Evolutionary conservation across 2,888 invertebrate genomes (phyloP), one percentile per base, ranked within the genome.

Genomic region (Argyresthia albistria): DNA sequence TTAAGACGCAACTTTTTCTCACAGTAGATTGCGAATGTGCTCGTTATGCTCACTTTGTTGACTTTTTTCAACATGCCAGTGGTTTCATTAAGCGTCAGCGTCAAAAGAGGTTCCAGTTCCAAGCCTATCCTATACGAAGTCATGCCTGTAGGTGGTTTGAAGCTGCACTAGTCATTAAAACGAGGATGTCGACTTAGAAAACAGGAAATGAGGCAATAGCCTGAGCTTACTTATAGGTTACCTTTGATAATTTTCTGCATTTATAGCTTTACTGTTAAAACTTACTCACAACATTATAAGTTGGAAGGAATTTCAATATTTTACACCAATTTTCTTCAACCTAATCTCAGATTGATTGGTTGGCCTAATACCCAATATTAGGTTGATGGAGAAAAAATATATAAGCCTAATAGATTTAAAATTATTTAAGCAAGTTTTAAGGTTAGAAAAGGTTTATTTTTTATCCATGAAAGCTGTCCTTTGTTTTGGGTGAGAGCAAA

Each of bases 141-240:
- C 25, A 39, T 14, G 48, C 15, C 37, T 15, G 47, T 35, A 36
- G 47, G 12, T 37, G 36, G 48, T 14, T 15, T 15, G 10, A 25
- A 37, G 48, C 48, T 37, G 25, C 15, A 48, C 37, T 48, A 37
- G 48, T 37, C 48, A 48, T 50, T 50, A 50, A 42, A 42, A 50
- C 0, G 43, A 43, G 43, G 50, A 50, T 43, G 50, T 50, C 50
- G 48, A 48, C 48, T 46, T 50, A 43, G 42, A 50, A 42, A 50
- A 50, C 50, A 43, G 50, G 50, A 50, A 50, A 50, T 50, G 42
- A 50, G 43, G 25, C 50, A 50, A 42, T 43, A 42, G 43, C 37
- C 25, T 25, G 25, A 4, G 25, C 25, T 4, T 10, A 25, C 25
- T 25, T 25, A n/a, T 36, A 39, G 39, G 39, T 39, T 39, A 39